Conservation (phyloP, 2,797 vertebrate species). For the Jordanella pulchra region DNA sequence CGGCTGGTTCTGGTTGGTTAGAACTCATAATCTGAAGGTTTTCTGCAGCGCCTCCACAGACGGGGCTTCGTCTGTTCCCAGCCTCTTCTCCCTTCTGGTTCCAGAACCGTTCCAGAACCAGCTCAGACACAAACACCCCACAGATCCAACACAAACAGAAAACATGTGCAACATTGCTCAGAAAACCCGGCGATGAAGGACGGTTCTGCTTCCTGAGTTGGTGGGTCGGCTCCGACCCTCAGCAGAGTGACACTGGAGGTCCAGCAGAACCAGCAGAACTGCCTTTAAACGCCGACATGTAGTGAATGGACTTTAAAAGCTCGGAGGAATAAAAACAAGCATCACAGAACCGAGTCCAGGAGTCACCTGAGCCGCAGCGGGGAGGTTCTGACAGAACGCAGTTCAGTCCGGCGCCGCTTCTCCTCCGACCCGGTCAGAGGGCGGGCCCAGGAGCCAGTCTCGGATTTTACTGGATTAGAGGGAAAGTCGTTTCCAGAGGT, state of each 20-base stretch:
- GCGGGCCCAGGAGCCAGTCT: neutral
- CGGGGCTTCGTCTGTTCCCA: too few relatives aligned
- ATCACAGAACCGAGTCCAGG: neutral
- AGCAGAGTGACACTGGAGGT: neutral
- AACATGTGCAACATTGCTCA: constrained; percentile 9
- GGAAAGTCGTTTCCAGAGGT: neutral
- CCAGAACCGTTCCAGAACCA: neutral
- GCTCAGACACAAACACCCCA: neutral
- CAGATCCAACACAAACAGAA: constrained; percentile 4
- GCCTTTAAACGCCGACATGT: constrained; percentile 28
- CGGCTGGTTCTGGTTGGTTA: too few relatives aligned
- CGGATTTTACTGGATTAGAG: neutral
- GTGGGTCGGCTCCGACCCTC: neutral
- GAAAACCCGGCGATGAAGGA: neutral
- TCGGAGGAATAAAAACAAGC: neutral
- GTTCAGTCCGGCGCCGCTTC: neutral
- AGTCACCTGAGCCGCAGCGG: neutral
- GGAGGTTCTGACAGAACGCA: neutral
- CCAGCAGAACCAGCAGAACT: neutral
- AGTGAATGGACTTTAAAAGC: constrained; percentile 29
- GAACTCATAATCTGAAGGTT: too few relatives aligned
- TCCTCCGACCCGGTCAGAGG: neutral
- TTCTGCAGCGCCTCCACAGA: too few relatives aligned
- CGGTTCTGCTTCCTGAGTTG: neutral
- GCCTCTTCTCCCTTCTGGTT: neutral